Percentiles rank a stretch among this genome's conserved stretches.
Evolutionary conservation across 2,888 invertebrate species (phyloP).

Genomic region (Yponomeuta plumbellus): DNA sequence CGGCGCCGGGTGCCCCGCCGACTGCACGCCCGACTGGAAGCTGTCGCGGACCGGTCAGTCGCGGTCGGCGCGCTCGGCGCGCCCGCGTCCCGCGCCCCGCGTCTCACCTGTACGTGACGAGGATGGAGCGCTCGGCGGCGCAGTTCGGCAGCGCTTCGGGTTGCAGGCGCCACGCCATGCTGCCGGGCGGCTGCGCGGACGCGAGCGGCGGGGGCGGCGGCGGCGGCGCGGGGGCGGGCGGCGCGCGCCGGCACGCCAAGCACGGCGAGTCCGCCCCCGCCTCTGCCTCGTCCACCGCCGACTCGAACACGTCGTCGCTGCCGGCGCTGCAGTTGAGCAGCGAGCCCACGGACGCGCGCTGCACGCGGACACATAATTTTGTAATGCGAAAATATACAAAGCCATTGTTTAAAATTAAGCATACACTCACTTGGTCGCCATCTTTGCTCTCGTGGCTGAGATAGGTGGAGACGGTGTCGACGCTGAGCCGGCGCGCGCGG

Average conservation of each 20-base stretch:
- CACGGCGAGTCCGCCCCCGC: constrained; percentile 82
- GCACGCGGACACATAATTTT: constrained; percentile 14
- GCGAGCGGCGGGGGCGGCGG: constrained; percentile 71
- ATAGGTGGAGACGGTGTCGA: constrained; percentile 93
- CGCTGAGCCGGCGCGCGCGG: constrained; percentile 86
- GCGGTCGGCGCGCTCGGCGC: constrained; percentile 15
- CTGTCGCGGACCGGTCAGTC: constrained; percentile 50
- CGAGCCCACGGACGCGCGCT: constrained; percentile 77
- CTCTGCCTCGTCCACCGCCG: constrained; percentile 83
- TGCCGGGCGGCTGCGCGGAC: constrained; percentile 86
- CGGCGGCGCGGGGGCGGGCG: constrained; percentile 70
- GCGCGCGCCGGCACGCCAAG: constrained; percentile 83
- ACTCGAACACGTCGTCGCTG: constrained; percentile 82
- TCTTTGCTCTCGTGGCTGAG: constrained; percentile 89
- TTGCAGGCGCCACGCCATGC: constrained; percentile 87
- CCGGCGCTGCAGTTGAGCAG: constrained; percentile 83
- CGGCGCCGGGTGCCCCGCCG: constrained; percentile 85
- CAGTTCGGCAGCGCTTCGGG: constrained; percentile 78
- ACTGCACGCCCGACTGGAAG: constrained; percentile 91
- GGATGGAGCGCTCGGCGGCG: constrained; percentile 79
- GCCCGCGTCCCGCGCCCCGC: not conserved
- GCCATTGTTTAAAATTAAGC: no score
- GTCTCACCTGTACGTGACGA: constrained; percentile 85
- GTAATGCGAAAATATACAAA: no score
- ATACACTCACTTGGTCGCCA: constrained; percentile 59